Evolutionary conservation across 2,888 invertebrate species (phyloP).

Genomic region (Griposia aprilina): DNA sequence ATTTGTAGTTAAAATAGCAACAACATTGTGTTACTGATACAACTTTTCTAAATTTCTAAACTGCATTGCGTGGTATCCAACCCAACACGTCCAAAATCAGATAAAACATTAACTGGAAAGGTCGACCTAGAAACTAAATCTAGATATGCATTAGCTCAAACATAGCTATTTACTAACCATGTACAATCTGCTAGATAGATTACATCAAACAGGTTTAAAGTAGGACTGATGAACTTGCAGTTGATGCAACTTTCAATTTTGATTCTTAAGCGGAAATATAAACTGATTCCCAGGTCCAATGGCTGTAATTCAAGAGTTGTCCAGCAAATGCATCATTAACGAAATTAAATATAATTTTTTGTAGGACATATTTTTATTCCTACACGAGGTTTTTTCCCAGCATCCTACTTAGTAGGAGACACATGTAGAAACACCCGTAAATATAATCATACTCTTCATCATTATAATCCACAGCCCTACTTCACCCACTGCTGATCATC

Average conservation of each 20-base stretch:
- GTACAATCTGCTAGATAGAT: conserved; percentile 15
- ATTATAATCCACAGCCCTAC: too few relatives aligned
- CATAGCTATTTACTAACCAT: conserved; percentile 14
- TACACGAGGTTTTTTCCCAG: too few relatives aligned
- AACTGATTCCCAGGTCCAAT: not conserved
- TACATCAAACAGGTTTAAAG: conserved; percentile 44
- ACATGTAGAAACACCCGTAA: too few relatives aligned
- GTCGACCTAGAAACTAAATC: conserved; percentile 53
- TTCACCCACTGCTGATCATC: too few relatives aligned
- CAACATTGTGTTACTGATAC: too few relatives aligned
- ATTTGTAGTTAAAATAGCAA: not conserved
- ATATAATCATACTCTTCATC: too few relatives aligned
- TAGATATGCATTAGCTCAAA: conserved; percentile 40
- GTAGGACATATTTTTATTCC: too few relatives aligned
- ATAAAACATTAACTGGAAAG: conserved; percentile 29
- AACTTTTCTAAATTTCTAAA: not conserved
- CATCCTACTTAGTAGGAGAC: too few relatives aligned
- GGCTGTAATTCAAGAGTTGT: not conserved
- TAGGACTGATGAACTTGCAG: conserved; percentile 20
- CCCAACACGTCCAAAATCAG: conserved; percentile 27
- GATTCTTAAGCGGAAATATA: not conserved
- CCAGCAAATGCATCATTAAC: too few relatives aligned
- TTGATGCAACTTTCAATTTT: conserved; percentile 45
- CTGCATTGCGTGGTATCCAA: not conserved
- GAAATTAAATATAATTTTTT: too few relatives aligned